Conservation (phyloP, 2,113 vertebrate genomes). For the Coturnix japonica region DNA sequence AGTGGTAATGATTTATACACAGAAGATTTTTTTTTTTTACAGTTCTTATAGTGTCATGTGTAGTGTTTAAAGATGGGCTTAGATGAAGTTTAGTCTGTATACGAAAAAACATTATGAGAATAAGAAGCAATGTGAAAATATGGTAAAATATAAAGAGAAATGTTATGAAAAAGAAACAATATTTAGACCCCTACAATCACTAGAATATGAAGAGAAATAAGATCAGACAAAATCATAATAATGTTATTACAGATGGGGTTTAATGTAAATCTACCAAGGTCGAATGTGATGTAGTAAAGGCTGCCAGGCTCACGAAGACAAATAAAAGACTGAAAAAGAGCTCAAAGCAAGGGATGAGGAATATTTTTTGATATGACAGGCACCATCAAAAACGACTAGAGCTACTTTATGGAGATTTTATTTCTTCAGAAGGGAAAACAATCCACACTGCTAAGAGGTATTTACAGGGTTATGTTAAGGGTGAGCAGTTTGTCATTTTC, state of each 20-base stretch:
- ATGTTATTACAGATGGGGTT: not conserved
- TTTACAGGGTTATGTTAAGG: not conserved
- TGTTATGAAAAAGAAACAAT: not conserved
- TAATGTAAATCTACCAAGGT: not conserved
- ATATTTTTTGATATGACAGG: accelerated
- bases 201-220: not conserved
- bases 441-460: not conserved
- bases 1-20: not conserved
- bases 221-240: not conserved
- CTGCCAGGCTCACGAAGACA: not conserved
- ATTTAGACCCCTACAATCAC: not conserved
- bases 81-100: not conserved
- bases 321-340: not conserved
- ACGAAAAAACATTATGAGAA: not conserved
- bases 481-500: not conserved
- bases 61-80: not conserved
- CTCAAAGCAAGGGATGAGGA: not conserved
- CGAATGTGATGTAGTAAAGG: not conserved
- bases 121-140: not conserved
- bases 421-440: not conserved
- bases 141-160: too few species aligned
- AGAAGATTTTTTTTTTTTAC: not conserved
- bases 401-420: not conserved
- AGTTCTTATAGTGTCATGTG: not conserved
- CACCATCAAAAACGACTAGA: not conserved